phyloP scores from a whole-genome alignment of 2,113 vertebrate genomes.

The Larimichthys polyactis region DNA sequence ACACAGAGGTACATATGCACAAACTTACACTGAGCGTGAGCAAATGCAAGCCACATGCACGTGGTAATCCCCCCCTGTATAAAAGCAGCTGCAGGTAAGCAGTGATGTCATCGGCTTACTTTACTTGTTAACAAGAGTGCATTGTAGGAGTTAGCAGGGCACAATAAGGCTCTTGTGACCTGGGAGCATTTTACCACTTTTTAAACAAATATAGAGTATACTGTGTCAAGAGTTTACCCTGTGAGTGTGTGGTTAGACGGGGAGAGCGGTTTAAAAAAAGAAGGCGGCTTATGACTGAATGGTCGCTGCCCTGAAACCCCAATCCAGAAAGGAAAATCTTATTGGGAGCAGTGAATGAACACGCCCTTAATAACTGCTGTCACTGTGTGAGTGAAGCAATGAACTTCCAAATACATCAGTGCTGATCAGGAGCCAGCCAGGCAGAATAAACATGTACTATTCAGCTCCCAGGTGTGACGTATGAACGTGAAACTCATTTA shows the following conservation, averaged over 20 bases:
- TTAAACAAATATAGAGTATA: constrained; percentile 42
- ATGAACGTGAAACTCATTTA: neutral
- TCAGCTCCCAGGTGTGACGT: constrained; percentile 9
- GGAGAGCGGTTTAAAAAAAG: constrained; percentile 45
- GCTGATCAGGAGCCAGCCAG: constrained; percentile 15
- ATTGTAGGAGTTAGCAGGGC: constrained; percentile 54
- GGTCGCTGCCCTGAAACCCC: constrained; percentile 20
- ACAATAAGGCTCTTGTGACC: constrained; percentile 62
- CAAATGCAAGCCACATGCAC: constrained; percentile 51
- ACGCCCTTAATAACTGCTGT: constrained; percentile 28
- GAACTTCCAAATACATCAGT: constrained; percentile 7
- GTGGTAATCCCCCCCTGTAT: constrained; percentile 63
- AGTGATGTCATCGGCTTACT: constrained; percentile 72
- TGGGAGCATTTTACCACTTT: constrained; percentile 53
- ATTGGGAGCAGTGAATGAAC: constrained; percentile 47
- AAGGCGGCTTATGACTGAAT: constrained; percentile 39
- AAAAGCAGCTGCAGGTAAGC: constrained; percentile 70
- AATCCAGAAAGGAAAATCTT: constrained; percentile 59
- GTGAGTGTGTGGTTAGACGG: constrained; percentile 25
- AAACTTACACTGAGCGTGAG: neutral
- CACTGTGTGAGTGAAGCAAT: constrained; percentile 16
- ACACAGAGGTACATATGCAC: neutral
- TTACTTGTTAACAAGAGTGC: constrained; percentile 56
- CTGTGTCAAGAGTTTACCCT: constrained; percentile 57
- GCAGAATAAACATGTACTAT: constrained; percentile 15